Base-by-base conservation (phyloP, 1,140 invertebrate species). In the Triops cancriformis region DNA sequence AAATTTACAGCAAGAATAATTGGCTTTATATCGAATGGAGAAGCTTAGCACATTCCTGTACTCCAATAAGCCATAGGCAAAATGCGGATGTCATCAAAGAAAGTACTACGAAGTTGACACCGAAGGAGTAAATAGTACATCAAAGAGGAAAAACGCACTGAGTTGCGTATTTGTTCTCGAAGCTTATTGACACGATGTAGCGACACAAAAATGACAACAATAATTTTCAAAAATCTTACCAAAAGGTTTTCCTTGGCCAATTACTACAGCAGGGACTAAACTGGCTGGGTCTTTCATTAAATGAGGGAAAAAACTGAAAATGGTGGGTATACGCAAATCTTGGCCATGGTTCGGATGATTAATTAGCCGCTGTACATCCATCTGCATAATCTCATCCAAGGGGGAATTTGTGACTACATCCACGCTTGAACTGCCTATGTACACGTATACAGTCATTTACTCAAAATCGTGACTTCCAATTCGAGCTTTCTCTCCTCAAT, bases 251-350 rank as follows among this genome's bases (percentile, higher is more conserved):
- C 90, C 90, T 80, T 90, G 91, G 18, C 91, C 92, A 80, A 94
- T 86, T 76, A 92, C 87, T 83, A 91, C 94, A 10, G 91, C 90
- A 9, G 95, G 93, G 72, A 89, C 87, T 51, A 96, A 85, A 81
- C 93, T 93, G 80, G 89, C 88, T 0, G 91, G 90, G 83, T 93
- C 89, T 73, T 92, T 90, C 72, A 94, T 87, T 26, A 97, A 87
- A 86, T 97, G 94, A 1, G 96, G 95, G 73, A 97, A 85, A 82
- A 96, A 94, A 82, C 93, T 91, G 84, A 92, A 95, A 75, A 94
- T 90, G 76, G 91, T 92, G 12, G 93, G 93, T 73, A 93, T 84
- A 73, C 89, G 87, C 11, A 92, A 83, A 73, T 79, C 80, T 23
- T 80, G 81, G 72, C 72, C 74, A 23, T 73, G 77, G 12, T 78